phyloP scores from a whole-genome alignment of 1,140 invertebrate genomes.

The Elymnias hypermnestra region DNA sequence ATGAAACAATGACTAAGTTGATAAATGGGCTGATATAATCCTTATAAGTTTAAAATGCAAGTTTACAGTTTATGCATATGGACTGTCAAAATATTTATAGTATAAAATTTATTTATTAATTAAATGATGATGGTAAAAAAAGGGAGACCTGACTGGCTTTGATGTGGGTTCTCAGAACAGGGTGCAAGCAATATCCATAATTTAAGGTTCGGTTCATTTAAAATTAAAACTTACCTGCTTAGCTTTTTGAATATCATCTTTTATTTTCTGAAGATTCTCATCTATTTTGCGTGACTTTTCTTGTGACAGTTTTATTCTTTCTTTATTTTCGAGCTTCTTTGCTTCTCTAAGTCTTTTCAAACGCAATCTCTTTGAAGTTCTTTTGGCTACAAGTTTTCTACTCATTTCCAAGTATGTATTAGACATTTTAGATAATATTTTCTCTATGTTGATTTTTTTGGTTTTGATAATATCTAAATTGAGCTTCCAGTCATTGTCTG shows the following conservation, averaged over 20 bases:
- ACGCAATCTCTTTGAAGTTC: slow-evolving; percentile 76
- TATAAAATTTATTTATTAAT: no score
- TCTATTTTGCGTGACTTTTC: slow-evolving; percentile 76
- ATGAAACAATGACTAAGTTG: no score
- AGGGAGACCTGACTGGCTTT: no score
- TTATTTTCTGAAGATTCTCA: slow-evolving; percentile 78
- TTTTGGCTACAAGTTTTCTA: slow-evolving; percentile 70
- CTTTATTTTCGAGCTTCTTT: slow-evolving; percentile 61
- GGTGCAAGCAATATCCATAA: no score
- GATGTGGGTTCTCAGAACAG: no score
- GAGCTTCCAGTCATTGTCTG: slow-evolving; percentile 75
- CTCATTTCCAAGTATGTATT: slow-evolving; percentile 59
- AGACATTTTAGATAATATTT: slow-evolving; percentile 59
- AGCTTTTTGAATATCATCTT: slow-evolving; percentile 78
- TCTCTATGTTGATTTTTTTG: slow-evolving; percentile 68
- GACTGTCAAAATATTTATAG: no score
- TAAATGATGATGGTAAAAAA: no score
- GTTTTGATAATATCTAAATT: slow-evolving; percentile 63
- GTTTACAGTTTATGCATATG: no score
- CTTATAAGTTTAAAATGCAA: no score
- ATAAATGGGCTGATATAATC: no score
- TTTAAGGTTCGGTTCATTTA: no score
- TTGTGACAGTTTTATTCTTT: slow-evolving; percentile 51
- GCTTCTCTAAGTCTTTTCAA: slow-evolving; percentile 68
- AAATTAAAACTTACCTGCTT: slow-evolving; percentile 72